A percentile compares a stretch with the other conserved stretches of the same genome.
These are phyloP conservation scores for Cathartes aura DNA, from an alignment of 2,113 vertebrate species.

Conservation along the genomic window DNA sequence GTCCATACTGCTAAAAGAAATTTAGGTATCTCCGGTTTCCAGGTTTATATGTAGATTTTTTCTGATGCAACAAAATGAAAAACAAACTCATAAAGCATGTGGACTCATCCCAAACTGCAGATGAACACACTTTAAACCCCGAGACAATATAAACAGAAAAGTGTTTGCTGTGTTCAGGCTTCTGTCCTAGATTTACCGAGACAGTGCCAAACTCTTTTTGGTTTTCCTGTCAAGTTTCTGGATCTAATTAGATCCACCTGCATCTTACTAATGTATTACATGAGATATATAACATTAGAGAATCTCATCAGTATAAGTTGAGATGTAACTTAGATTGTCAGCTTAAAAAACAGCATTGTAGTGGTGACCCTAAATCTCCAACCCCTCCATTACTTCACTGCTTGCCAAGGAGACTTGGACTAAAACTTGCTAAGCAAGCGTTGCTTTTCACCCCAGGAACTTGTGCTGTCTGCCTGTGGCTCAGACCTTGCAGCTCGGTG, in stretches of 20 bases:
- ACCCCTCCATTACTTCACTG: not conserved
- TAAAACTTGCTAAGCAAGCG: not conserved
- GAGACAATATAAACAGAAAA: not conserved
- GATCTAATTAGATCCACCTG: not conserved
- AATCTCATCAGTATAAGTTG: not conserved
- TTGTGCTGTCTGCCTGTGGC: not conserved
- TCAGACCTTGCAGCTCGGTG: not conserved
- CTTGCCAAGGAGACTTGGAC: not conserved
- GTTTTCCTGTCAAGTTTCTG: not conserved
- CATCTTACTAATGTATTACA: not conserved
- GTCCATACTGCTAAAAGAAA: not conserved
- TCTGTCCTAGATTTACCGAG: not conserved
- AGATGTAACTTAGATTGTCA: not conserved
- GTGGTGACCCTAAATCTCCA: not conserved
- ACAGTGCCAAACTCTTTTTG: not conserved
- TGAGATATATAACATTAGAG: not conserved
- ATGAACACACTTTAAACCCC: not conserved
- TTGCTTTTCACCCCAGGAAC: not conserved
- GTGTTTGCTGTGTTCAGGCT: not conserved
- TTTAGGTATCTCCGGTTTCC: not conserved
- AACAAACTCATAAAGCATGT: not conserved
- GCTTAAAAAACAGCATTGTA: not conserved
- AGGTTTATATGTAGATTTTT: not conserved
- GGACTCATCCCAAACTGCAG: not conserved
- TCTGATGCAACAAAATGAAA: conserved; percentile 1